A percentile compares a stretch with the other conserved stretches of the same genome.
phyloP scores from a whole-genome alignment of 2,113 vertebrate species.

The Mandrillus leucophaeus region DNA sequence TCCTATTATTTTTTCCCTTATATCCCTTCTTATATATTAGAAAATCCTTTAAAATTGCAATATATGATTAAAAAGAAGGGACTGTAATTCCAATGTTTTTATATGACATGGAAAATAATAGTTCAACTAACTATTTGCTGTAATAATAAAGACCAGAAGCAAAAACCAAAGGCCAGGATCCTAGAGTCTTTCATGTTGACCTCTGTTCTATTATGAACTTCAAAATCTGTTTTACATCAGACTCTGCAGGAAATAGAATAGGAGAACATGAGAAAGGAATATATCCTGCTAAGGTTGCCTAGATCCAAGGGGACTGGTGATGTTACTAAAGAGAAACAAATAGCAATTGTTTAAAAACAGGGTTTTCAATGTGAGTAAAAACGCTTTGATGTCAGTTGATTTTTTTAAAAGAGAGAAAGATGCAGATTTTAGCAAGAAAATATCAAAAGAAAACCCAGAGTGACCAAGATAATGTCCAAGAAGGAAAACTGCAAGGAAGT shows the following conservation, averaged over 20 bases:
- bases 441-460: neutral
- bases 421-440: conserved; percentile 68
- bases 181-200: conserved; percentile 89
- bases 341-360: conserved; percentile 86
- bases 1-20: neutral
- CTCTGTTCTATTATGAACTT: conserved; percentile 85
- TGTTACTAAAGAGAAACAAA: conserved; percentile 91
- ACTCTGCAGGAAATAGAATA: conserved; percentile 78
- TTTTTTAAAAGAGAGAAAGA: conserved; percentile 83
- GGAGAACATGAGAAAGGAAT: conserved; percentile 83
- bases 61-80: conserved; percentile 35
- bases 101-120: conserved; percentile 59
- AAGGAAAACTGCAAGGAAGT: neutral
- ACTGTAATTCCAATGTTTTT: conserved; percentile 8
- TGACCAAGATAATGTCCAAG: neutral
- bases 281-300: conserved; percentile 76
- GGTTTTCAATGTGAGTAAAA: conserved; percentile 81
- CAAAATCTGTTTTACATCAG: conserved; percentile 88
- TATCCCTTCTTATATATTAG: neutral
- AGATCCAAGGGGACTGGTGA: conserved; percentile 84
- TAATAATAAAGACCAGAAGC: conserved; percentile 85
- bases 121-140: conserved; percentile 67
- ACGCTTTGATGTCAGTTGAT: conserved; percentile 91
- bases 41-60: conserved; percentile 38
- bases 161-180: conserved; percentile 81